These are phyloP conservation scores for Gopherus evgoodei DNA, from an alignment of 2,113 vertebrate species.

Conservation along the genomic window DNA sequence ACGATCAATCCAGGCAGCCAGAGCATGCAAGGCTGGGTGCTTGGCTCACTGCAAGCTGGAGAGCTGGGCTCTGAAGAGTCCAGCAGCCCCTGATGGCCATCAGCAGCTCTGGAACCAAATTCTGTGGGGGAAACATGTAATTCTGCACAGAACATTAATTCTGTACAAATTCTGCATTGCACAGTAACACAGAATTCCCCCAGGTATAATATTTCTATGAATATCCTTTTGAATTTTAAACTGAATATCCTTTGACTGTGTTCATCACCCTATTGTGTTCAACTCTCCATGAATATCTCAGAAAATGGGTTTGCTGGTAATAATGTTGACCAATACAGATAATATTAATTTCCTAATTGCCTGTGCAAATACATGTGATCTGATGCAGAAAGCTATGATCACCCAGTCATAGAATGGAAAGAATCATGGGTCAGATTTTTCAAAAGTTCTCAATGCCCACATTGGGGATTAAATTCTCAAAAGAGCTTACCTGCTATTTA, in stretches of 20 bases:
- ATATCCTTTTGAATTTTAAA: neutral
- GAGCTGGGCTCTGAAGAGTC: too few relatives aligned
- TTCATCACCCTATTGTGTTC: neutral
- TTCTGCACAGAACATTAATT: too few relatives aligned
- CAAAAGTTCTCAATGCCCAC: rapidly evolving
- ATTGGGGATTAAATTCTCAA: neutral
- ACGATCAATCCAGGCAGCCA: too few relatives aligned
- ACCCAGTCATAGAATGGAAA: neutral
- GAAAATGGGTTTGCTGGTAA: neutral
- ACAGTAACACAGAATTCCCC: too few relatives aligned
- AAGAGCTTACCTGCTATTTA: neutral
- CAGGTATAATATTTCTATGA: too few relatives aligned
- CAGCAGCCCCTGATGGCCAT: too few relatives aligned
- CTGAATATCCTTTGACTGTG: neutral
- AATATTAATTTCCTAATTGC: rapidly evolving
- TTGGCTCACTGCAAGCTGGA: too few relatives aligned
- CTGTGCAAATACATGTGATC: neutral
- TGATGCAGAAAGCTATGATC: neutral
- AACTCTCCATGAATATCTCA: neutral
- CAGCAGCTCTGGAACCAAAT: too few relatives aligned
- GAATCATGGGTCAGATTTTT: slow-evolving; percentile 8
- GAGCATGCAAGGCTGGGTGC: too few relatives aligned
- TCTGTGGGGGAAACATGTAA: too few relatives aligned
- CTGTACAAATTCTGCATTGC: too few relatives aligned
- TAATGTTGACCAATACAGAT: neutral